phyloP scores from a whole-genome alignment of 53 echinoderm and acorn worm species.

The Paracentrotus lividus region DNA sequence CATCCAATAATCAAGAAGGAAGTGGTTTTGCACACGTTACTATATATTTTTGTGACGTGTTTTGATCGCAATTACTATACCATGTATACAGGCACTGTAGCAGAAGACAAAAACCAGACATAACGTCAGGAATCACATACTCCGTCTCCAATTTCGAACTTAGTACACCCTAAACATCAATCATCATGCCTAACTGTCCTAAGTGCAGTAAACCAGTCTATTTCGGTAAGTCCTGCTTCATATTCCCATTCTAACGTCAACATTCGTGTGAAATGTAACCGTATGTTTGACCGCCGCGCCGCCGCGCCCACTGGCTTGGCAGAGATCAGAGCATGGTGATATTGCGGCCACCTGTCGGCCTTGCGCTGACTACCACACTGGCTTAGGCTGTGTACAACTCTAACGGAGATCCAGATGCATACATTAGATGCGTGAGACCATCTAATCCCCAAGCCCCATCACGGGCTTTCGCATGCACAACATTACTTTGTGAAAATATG shows the following conservation, averaged over 20 bases:
- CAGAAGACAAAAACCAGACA: neutral
- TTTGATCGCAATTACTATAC: neutral
- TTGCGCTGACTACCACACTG: neutral
- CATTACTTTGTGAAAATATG: too few relatives aligned
- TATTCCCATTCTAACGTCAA: neutral
- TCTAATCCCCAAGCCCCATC: too few relatives aligned
- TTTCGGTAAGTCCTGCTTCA: neutral
- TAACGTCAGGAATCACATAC: neutral
- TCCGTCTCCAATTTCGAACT: neutral
- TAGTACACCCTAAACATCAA: neutral
- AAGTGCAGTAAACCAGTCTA: neutral
- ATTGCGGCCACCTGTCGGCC: neutral
- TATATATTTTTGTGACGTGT: neutral
- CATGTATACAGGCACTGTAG: too few relatives aligned
- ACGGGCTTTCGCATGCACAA: too few relatives aligned
- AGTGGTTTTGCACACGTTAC: conserved; percentile 3
- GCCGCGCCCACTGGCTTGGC: neutral
- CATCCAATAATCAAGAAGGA: too few relatives aligned
- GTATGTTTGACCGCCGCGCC: neutral
- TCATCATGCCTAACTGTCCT: conserved; percentile 16
- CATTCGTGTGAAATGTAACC: neutral
- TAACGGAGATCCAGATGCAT: too few relatives aligned
- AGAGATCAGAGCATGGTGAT: neutral
- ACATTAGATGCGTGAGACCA: too few relatives aligned
- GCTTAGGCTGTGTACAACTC: too few relatives aligned